Evolutionary conservation across 2,113 vertebrate species (phyloP), one percentile per base, ranked within the genome.

Genomic region (Chaetura pelagica): DNA sequence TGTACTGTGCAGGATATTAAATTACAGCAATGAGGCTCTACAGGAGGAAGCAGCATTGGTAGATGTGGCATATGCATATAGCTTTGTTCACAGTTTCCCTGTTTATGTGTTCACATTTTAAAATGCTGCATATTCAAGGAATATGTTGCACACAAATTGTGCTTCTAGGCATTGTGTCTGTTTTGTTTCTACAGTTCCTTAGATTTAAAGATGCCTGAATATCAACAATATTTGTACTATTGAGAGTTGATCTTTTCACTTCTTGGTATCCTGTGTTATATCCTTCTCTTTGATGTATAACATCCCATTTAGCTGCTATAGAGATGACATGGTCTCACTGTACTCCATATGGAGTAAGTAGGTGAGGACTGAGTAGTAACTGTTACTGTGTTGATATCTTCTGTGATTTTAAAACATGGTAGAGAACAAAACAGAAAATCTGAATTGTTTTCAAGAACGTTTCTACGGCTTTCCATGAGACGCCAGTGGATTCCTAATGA

Each of bases 401-500:
- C 26, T 63, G 46, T 26, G 24, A 42, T 78, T 89, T 71, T 38
- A 67, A 90, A 46, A 87, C 80, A 42, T 58, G 42, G 40, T 58
- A 95, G 46, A 84, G 24, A 51, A 63, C 69, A 90, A 15, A 87
- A 79, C 44, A 76, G 44, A 87, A 87, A 87, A 83, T 73, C 48
- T 80, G 67, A 94, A 80, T 91, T 73, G 54, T 83, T 91, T 93
- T 95, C 78, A 80, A 69, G 75, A 84, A 87, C 2, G 0, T 34
- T 95, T 94, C 94, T 92, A 75, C 77, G 85, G 89, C 89, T 94
- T 91, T 96, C 78, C 75, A 63, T 74, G 67, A 76, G 67, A 93
- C 0, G 7, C 77, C 89, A 83, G 59, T 83, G 34, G 67, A 85
- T 74, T 85, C 48, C 82, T 96, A 91, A 94, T 86, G 90, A 94